Conservation (phyloP, 2,113 vertebrate genomes). For the Tenrec ecaudatus region DNA sequence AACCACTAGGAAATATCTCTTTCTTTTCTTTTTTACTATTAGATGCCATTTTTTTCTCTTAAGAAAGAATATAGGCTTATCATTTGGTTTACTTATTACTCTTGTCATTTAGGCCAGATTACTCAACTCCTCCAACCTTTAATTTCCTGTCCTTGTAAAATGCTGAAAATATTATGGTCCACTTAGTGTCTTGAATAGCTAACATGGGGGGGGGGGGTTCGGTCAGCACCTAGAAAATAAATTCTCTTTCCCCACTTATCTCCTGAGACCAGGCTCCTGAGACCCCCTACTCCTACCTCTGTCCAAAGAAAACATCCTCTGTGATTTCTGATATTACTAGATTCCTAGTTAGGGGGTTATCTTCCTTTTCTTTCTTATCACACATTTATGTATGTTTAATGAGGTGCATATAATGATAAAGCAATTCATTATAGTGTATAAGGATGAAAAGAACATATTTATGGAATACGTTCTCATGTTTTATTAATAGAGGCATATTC, state of each 20-base stretch:
- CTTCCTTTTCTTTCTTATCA: not conserved
- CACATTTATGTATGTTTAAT: not conserved
- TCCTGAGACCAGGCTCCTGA: not conserved
- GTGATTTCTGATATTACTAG: not conserved
- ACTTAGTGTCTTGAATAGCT: not conserved
- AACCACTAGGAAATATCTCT: no score
- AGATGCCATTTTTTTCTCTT: not conserved
- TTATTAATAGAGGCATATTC: conserved; percentile 19
- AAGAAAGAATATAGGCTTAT: not conserved
- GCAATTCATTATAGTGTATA: not conserved
- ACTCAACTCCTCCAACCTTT: not conserved
- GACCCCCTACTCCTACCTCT: not conserved
- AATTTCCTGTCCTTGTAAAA: not conserved
- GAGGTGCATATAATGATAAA: not conserved
- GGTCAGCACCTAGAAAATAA: not conserved
- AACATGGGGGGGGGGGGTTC: not conserved
- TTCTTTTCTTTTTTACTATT: not conserved
- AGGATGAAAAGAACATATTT: not conserved
- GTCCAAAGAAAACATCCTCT: not conserved
- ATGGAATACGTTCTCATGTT: not conserved
- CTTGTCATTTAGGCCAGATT: not conserved
- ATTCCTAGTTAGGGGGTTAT: not conserved
- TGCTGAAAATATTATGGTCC: not conserved
- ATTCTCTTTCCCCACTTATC: not conserved
- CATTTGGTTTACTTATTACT: not conserved